These are phyloP conservation scores for Tetanocera ferruginea DNA, from an alignment of 2,888 invertebrate genomes.

Conservation along the genomic window DNA sequence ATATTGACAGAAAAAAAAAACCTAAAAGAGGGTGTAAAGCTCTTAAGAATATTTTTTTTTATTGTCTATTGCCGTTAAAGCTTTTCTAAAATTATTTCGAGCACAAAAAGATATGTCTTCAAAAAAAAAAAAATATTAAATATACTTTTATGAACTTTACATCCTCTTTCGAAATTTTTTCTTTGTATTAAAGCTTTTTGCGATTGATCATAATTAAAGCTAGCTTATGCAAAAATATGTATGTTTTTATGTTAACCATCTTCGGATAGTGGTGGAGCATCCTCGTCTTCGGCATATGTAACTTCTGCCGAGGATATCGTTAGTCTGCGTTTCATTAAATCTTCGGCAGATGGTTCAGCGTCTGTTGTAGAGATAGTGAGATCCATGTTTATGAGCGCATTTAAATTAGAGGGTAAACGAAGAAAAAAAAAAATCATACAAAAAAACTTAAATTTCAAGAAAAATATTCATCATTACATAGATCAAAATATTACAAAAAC, in stretches of 20 bases:
- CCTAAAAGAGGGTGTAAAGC: no score
- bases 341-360: constrained; percentile 47
- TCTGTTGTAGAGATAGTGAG: constrained; percentile 31
- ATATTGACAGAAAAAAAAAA: background rate
- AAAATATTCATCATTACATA: constrained; percentile 32
- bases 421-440: constrained; percentile 44
- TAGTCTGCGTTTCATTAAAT: constrained; percentile 63
- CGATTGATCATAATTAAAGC: no score
- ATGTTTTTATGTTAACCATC: constrained; percentile 58
- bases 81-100: background rate
- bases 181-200: no score
- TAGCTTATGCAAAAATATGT: background rate
- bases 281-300: constrained; percentile 58
- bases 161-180: no score
- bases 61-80: background rate
- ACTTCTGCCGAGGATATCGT: constrained; percentile 66
- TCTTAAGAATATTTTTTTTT: background rate
- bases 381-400: constrained; percentile 35
- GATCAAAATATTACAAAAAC: constrained; percentile 1
- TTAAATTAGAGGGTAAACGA: constrained; percentile 51
- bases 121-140: no score
- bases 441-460: constrained; percentile 19
- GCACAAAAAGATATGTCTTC: background rate
- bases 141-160: no score
- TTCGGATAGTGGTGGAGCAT: constrained; percentile 58